Conservation (phyloP, 2,888 invertebrate species). For the Crossocerus cetratus region DNA sequence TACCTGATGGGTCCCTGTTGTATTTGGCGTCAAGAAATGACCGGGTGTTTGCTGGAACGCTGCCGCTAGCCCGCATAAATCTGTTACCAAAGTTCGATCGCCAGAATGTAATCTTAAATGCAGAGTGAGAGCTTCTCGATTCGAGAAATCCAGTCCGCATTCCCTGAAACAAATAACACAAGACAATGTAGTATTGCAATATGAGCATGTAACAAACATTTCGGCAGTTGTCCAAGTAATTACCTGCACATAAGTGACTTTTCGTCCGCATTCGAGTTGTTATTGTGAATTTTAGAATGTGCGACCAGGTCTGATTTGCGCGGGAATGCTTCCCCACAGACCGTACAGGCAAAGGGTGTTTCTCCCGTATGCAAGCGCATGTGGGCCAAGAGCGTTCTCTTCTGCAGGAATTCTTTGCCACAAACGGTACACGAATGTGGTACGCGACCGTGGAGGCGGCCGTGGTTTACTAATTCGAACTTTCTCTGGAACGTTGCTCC, state of each 20-base stretch:
- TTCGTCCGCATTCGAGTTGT: constrained; percentile 75
- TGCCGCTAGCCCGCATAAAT: constrained; percentile 88
- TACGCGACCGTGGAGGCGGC: constrained; percentile 87
- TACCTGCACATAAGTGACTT: constrained; percentile 78
- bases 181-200: no score
- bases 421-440: constrained; percentile 90
- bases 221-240: background rate
- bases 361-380: constrained; percentile 88
- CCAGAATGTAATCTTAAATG: constrained; percentile 89
- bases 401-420: constrained; percentile 91
- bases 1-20: constrained; percentile 74
- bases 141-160: constrained; percentile 83
- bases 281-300: constrained; percentile 79
- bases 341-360: constrained; percentile 85
- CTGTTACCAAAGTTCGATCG: constrained; percentile 88
- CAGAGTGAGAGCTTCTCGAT: constrained; percentile 86
- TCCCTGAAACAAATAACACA: constrained; percentile 74
- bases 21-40: constrained; percentile 78
- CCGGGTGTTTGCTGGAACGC: constrained; percentile 84
- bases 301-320: constrained; percentile 84
- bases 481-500: constrained; percentile 90
- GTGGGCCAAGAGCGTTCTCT: constrained; percentile 88
- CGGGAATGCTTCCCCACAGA: constrained; percentile 87
- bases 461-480: constrained; percentile 91
- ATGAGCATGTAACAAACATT: background rate